Base-by-base conservation (phyloP, 2,113 vertebrate genomes). In the Solea solea region DNA sequence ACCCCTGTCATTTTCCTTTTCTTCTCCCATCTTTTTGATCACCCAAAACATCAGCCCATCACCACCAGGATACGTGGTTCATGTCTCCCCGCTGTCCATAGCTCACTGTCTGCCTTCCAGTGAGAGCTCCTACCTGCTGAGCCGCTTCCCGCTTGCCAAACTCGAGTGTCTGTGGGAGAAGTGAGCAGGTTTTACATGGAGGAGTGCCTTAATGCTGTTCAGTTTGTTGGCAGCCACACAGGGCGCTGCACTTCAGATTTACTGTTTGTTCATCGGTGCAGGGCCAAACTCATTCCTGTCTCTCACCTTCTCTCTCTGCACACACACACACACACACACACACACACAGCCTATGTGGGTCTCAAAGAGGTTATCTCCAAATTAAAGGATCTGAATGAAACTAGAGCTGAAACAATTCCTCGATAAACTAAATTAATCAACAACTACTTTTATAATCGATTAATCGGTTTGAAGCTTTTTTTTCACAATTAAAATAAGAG, bases 41-140 rank as follows among this genome's bases (percentile, higher is more conserved):
- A 83, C 77, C 76, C 87, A 79, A 86, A 91, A 89, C 90, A 93
- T 88, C 88, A 79, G 84, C 88, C 87, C 84, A 80, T 91, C 89
- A 87, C 68, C 61, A 75, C 54, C 80, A 83, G 51, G 74, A 86
- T 81, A 82, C 87, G 85, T 78, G 82, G 72, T 82, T 87, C 84
- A 61, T 72, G 80, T 86, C 85, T 91, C 87, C 83, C 81, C 54
- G 90, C 87, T 89, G 90, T 89, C 91, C 87, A 69, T 34, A 69
- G 78, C 82, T 85, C 74, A 76, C 84, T 70, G 73, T 81, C 82
- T 86, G 76, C 78, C 88, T 90, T 87, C 85, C 76, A 87, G 80
- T 84, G 90, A 89, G 90, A 90, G 83, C 82, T 54, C 72, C 82
- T 79, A 76, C 89, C 88, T 58, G 86, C 89, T 88, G 91, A 74